phyloP scores from a whole-genome alignment of 92 coral and sea anemone species.

The Bergia puertoricense region DNA sequence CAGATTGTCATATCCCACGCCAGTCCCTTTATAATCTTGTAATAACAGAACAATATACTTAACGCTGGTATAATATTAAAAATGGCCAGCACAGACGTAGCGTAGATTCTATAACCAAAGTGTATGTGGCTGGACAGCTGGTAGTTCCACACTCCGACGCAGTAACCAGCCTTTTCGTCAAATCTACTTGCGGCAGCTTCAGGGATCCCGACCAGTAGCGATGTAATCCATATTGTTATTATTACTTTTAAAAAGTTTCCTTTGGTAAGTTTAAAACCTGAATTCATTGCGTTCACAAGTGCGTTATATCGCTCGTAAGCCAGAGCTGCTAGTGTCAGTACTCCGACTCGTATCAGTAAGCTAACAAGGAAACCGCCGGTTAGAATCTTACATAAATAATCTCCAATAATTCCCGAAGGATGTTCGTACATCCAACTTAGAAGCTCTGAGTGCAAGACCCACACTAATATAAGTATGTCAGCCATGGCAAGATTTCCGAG shows the following conservation, averaged over 20 bases:
- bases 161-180: constrained; percentile 6
- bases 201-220: constrained; percentile 17
- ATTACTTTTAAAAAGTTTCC: constrained; percentile 26
- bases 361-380: constrained; percentile 26
- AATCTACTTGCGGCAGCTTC: constrained; percentile 11
- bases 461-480: constrained; percentile 25
- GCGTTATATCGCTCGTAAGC: constrained; percentile 34
- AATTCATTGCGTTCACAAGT: constrained; percentile 18
- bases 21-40: constrained; percentile 27
- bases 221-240: constrained; percentile 13
- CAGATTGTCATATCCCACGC: constrained; percentile 31
- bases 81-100: constrained; percentile 21
- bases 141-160: constrained; percentile 15
- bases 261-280: constrained; percentile 10
- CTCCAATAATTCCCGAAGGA: constrained; percentile 14
- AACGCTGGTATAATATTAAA: background rate
- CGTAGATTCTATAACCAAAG: constrained; percentile 33
- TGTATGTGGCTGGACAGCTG: background rate
- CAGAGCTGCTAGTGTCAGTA: constrained; percentile 25
- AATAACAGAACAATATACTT: constrained; percentile 24
- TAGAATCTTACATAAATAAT: constrained; percentile 25
- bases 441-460: constrained; percentile 25
- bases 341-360: constrained; percentile 9
- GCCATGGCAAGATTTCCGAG: constrained; percentile 29
- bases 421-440: constrained; percentile 11